These are phyloP conservation scores for Eulimnadia texana DNA, from an alignment of 1,140 invertebrate species.

Conservation along the genomic window DNA sequence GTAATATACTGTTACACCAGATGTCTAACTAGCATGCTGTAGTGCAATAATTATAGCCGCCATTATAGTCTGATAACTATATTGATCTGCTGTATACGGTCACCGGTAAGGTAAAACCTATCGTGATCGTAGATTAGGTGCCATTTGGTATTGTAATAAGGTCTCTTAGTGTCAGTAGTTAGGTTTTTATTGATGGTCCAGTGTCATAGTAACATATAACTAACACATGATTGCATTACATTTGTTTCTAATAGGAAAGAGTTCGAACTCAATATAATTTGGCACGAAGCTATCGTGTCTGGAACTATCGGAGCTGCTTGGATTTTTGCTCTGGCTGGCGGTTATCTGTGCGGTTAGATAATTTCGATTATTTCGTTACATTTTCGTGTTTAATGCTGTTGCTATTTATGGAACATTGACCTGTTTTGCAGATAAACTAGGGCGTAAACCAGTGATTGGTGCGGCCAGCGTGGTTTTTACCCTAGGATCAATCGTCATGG, in stretches of 20 bases:
- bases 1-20: constrained; percentile 17
- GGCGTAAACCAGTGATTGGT: constrained; percentile 39
- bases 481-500: constrained; percentile 39
- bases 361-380: not conserved
- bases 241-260: constrained; percentile 24
- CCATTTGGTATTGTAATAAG: too few relatives aligned
- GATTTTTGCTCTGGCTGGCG: constrained; percentile 37
- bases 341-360: constrained; percentile 26
- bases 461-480: constrained; percentile 40
- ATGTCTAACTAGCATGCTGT: not conserved
- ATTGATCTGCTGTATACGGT: not conserved
- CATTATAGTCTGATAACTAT: not conserved
- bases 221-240: too few relatives aligned
- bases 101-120: not conserved
- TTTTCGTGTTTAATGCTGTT: not conserved
- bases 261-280: constrained; percentile 33
- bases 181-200: too few relatives aligned
- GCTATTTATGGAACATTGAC: not conserved
- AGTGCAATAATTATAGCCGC: not conserved
- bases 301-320: constrained; percentile 34
- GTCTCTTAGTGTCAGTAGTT: too few relatives aligned
- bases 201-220: too few relatives aligned
- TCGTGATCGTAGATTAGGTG: too few relatives aligned
- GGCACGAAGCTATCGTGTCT: constrained; percentile 40
- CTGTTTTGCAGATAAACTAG: constrained; percentile 31